These are phyloP conservation scores for Cotesia glomerata DNA, from an alignment of 1,140 invertebrate species.

Conservation along the genomic window DNA sequence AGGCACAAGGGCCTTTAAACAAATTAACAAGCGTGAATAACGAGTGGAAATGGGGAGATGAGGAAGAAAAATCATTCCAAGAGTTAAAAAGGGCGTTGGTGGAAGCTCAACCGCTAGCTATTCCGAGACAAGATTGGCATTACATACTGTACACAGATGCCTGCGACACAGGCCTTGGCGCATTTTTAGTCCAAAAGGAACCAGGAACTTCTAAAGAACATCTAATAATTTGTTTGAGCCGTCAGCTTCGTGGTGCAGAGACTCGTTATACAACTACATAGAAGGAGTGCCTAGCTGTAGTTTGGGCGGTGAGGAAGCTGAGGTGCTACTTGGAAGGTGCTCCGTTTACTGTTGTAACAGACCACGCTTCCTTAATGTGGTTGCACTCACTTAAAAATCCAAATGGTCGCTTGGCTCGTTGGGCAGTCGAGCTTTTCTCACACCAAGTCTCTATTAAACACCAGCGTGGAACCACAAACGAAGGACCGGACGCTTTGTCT, in stretches of 20 bases:
- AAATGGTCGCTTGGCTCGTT: slow-evolving; percentile 22
- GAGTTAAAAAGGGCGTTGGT: too few relatives aligned
- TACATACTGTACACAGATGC: background rate
- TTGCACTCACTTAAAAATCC: slow-evolving; percentile 48
- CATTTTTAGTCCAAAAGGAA: background rate
- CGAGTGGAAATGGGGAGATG: too few relatives aligned
- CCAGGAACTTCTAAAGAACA: background rate
- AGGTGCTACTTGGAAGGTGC: slow-evolving; percentile 49
- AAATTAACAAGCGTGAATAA: too few relatives aligned
- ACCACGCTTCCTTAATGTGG: slow-evolving; percentile 55
- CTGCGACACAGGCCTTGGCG: background rate
- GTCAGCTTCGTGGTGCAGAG: background rate
- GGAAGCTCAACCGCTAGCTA: too few relatives aligned
- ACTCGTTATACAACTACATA: slow-evolving; percentile 49
- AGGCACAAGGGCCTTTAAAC: too few relatives aligned
- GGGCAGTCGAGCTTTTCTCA: slow-evolving; percentile 23
- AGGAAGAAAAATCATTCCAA: too few relatives aligned
- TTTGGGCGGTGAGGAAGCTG: too few relatives aligned
- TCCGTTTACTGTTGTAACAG: slow-evolving; percentile 53
- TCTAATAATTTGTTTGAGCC: background rate
- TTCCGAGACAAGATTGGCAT: background rate
- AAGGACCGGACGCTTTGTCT: slow-evolving; percentile 38
- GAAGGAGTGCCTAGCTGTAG: slow-evolving; percentile 47
- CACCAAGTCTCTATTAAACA: slow-evolving; percentile 38
- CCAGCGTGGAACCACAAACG: slow-evolving; percentile 41